phyloP scores from a whole-genome alignment of 2,797 vertebrate genomes.

The Zenarchopterus dispar region DNA sequence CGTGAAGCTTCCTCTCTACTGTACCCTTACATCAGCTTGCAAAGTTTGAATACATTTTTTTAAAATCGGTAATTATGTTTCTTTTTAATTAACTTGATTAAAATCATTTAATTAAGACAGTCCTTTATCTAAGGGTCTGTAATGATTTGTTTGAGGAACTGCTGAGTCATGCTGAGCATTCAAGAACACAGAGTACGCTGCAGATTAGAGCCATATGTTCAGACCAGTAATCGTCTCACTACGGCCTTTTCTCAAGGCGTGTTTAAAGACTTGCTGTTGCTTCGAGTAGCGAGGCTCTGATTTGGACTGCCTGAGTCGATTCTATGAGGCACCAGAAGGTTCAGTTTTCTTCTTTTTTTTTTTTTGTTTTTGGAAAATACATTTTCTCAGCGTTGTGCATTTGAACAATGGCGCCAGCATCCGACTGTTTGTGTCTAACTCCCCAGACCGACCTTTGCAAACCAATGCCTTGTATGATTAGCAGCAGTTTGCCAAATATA shows the following conservation, averaged over 20 bases:
- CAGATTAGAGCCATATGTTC: conserved; percentile 64
- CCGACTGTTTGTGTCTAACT: background rate
- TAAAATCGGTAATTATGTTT: background rate
- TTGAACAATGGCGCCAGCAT: background rate
- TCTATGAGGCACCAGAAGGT: background rate
- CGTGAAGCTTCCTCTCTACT: background rate
- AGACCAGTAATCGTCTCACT: conserved; percentile 10
- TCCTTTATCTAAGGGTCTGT: conserved; percentile 1
- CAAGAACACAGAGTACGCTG: conserved; percentile 22
- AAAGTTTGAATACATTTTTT: background rate
- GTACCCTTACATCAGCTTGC: background rate
- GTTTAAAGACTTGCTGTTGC: conserved; percentile 2
- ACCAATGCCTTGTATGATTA: background rate
- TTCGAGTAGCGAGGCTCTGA: background rate
- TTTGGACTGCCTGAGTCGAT: background rate
- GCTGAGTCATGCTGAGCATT: conserved; percentile 75
- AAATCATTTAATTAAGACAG: background rate
- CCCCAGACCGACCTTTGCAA: background rate
- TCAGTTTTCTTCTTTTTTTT: background rate
- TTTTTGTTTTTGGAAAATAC: too few species aligned
- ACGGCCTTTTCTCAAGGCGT: background rate
- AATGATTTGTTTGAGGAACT: conserved; percentile 8
- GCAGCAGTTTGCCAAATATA: conserved; percentile 16
- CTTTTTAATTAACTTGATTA: background rate
- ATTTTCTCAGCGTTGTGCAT: background rate